phyloP scores from a whole-genome alignment of 2,797 vertebrate species.

The Halcyon leucocephala region DNA sequence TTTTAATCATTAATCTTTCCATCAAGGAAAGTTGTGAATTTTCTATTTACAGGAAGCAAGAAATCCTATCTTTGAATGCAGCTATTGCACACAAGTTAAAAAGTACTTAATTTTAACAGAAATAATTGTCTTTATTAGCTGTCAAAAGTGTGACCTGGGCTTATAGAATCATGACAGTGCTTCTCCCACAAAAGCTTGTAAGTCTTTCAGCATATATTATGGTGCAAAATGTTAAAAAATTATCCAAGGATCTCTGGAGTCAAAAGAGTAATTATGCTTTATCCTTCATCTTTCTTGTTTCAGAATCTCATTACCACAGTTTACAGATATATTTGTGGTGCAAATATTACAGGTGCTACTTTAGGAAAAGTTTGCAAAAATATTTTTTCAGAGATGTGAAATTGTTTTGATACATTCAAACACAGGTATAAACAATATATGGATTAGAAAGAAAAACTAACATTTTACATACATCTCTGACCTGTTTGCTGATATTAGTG shows the following conservation, averaged over 20 bases:
- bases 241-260: slow-evolving; percentile 39
- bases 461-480: not conserved
- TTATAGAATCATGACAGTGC: not conserved
- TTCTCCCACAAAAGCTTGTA: not conserved
- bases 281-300: slow-evolving; percentile 39
- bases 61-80: not conserved
- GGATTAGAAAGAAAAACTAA: not conserved
- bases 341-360: slow-evolving; percentile 9
- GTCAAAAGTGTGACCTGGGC: accelerated
- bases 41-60: not conserved
- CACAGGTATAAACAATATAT: not conserved
- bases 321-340: slow-evolving; percentile 25
- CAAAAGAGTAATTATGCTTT: slow-evolving; percentile 34
- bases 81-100: not conserved
- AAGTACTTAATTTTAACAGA: not conserved
- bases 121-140: not conserved
- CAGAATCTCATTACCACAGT: slow-evolving; percentile 48
- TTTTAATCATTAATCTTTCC: slow-evolving; percentile 1
- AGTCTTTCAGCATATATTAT: not conserved
- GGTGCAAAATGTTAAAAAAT: slow-evolving; percentile 37
- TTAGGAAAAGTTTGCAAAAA: not conserved
- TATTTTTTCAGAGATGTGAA: not conserved
- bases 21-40: not conserved
- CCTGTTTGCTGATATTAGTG: not conserved
- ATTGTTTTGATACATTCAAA: not conserved